Evolutionary conservation across 64 coral and sea anemone genomes (phyloP).

Genomic region (Montipora cactus): DNA sequence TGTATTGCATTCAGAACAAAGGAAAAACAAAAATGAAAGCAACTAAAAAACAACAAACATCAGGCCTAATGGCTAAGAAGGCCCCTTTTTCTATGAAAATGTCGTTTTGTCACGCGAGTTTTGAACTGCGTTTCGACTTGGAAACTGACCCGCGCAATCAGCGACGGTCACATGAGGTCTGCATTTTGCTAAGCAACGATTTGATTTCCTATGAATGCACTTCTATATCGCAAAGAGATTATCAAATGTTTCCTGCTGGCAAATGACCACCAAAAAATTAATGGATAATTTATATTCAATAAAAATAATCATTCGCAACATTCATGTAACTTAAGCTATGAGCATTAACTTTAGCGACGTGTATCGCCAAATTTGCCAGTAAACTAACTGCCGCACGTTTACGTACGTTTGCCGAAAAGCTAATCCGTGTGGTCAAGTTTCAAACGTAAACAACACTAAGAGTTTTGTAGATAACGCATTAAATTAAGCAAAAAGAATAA

Average conservation of each 20-base stretch:
- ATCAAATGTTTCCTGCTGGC: constrained; percentile 34
- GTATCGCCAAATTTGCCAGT: not conserved
- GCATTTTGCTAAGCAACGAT: constrained; percentile 4
- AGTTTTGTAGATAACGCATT: constrained; percentile 38
- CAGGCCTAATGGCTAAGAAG: not conserved
- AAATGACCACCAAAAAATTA: constrained; percentile 51
- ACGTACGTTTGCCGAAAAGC: not conserved
- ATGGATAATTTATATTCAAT: constrained; percentile 60
- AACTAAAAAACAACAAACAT: not conserved
- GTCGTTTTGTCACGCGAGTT: not conserved
- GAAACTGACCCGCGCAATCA: not conserved
- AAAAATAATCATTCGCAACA: constrained; percentile 36
- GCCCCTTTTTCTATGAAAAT: not conserved
- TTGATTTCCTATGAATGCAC: constrained; percentile 1
- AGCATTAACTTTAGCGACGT: constrained; percentile 12
- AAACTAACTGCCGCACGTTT: not conserved
- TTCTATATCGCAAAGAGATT: not conserved
- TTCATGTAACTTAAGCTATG: not conserved
- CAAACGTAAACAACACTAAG: constrained; percentile 12
- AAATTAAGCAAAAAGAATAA: constrained; percentile 28
- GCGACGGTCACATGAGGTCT: not conserved
- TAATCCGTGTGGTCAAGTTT: constrained; percentile 2
- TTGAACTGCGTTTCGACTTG: not conserved
- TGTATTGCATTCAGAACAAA: not conserved
- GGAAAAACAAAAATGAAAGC: not conserved